These are phyloP conservation scores for Xylota segnis DNA, from an alignment of 2,888 invertebrate genomes.

Conservation along the genomic window DNA sequence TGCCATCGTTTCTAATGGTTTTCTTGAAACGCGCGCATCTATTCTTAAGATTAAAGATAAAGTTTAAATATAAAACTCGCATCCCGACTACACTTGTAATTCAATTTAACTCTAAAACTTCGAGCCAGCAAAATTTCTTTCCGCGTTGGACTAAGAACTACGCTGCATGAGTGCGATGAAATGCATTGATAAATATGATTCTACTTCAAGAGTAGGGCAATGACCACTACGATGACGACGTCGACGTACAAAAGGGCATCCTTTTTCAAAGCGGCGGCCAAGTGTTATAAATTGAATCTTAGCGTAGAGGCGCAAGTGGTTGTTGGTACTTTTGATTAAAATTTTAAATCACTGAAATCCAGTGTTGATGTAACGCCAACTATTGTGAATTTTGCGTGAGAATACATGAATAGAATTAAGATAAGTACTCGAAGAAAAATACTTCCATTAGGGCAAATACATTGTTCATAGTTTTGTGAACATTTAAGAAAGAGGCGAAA, in stretches of 20 bases:
- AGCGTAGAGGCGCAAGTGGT: background rate
- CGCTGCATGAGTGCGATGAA: conserved; percentile 18
- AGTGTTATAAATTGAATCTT: conserved; percentile 14
- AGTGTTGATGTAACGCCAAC: background rate
- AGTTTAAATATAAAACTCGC: conserved; percentile 21
- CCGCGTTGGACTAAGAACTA: background rate
- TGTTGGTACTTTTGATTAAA: conserved; percentile 4
- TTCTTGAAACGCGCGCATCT: background rate
- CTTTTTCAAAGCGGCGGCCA: conserved; percentile 6
- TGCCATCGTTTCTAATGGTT: background rate
- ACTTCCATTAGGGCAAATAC: background rate
- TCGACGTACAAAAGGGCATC: conserved; percentile 6
- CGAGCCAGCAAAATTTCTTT: conserved; percentile 9
- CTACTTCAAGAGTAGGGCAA: conserved; percentile 7
- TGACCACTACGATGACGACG: conserved; percentile 16
- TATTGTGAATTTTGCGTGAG: background rate
- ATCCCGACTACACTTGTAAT: conserved; percentile 7
- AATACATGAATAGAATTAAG: background rate
- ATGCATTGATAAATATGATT: conserved; percentile 25
- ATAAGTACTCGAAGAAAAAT: background rate
- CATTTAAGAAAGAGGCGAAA: no score
- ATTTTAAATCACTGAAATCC: background rate
- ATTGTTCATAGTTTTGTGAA: no score
- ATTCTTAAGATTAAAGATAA: conserved; percentile 34
- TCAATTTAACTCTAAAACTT: conserved; percentile 9